phyloP scores from a whole-genome alignment of 2,888 invertebrate species.

The Drosophila meridionalis region DNA sequence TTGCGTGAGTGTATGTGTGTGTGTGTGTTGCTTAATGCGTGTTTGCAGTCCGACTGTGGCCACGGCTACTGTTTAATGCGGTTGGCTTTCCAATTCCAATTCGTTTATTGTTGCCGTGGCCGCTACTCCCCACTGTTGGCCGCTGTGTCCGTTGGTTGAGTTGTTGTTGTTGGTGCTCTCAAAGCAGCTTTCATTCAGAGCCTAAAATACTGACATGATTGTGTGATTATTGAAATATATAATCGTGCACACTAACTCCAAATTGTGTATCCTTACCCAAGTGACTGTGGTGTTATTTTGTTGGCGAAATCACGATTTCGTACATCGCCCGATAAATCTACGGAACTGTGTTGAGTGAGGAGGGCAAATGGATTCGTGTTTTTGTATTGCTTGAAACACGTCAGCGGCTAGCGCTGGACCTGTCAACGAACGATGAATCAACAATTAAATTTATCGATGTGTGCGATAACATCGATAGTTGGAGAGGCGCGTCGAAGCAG shows the following conservation, averaged over 20 bases:
- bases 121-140: slow-evolving; percentile 28
- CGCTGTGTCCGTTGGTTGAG: slow-evolving; percentile 21
- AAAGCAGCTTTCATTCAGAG: slow-evolving; percentile 36
- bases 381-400: slow-evolving; percentile 63
- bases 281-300: background rate
- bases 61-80: background rate
- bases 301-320: slow-evolving; percentile 7
- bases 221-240: slow-evolving; percentile 11
- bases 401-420: slow-evolving; percentile 53
- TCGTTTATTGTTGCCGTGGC: slow-evolving; percentile 46
- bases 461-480: slow-evolving; percentile 25
- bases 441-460: slow-evolving; percentile 14
- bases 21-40: background rate
- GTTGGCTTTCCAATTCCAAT: slow-evolving; percentile 44
- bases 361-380: slow-evolving; percentile 48
- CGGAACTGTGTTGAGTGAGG: slow-evolving; percentile 39
- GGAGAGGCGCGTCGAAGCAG: background rate
- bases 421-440: slow-evolving; percentile 20
- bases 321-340: slow-evolving; percentile 23
- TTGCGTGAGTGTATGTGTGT: background rate
- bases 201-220: slow-evolving; percentile 25
- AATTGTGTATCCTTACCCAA: background rate
- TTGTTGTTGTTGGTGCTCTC: slow-evolving; percentile 6
- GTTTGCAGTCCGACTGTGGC: no score
- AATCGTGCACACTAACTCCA: background rate